phyloP scores from a whole-genome alignment of 2,888 invertebrate species.

The Gymnoscelis rufifasciata region DNA sequence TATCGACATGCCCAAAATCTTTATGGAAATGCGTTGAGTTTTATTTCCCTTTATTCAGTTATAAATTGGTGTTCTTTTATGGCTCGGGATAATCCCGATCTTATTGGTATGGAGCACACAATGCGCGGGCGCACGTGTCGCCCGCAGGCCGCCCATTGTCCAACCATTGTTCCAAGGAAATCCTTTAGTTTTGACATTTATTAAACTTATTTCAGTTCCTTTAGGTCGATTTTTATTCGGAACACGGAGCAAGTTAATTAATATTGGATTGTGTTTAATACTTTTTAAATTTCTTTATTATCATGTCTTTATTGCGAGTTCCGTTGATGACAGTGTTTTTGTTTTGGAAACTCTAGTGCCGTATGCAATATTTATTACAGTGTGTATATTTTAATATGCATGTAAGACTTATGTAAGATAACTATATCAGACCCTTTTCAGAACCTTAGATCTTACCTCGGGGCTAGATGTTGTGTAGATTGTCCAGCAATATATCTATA shows the following conservation, averaged over 20 bases:
- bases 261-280: background rate
- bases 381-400: no score
- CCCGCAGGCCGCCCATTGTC: constrained; percentile 58
- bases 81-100: constrained; percentile 28
- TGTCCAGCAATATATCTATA: no score
- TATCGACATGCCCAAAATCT: constrained; percentile 3
- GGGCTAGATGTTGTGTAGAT: no score
- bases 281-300: background rate
- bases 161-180: constrained; percentile 70
- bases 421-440: no score
- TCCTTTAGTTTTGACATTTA: constrained; percentile 58
- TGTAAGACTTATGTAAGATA: no score
- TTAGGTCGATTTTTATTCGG: constrained; percentile 1
- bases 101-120: constrained; percentile 61
- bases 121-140: constrained; percentile 68
- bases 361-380: no score
- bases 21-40: constrained; percentile 3
- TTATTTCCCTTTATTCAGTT: constrained; percentile 19
- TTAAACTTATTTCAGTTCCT: constrained; percentile 24
- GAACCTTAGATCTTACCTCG: no score
- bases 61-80: constrained; percentile 36
- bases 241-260: constrained; percentile 4
- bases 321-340: no score
- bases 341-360: no score
- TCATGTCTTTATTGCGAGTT: no score